These are phyloP conservation scores for Nemotelus pantherinus DNA, from an alignment of 2,888 invertebrate genomes.

Conservation along the genomic window DNA sequence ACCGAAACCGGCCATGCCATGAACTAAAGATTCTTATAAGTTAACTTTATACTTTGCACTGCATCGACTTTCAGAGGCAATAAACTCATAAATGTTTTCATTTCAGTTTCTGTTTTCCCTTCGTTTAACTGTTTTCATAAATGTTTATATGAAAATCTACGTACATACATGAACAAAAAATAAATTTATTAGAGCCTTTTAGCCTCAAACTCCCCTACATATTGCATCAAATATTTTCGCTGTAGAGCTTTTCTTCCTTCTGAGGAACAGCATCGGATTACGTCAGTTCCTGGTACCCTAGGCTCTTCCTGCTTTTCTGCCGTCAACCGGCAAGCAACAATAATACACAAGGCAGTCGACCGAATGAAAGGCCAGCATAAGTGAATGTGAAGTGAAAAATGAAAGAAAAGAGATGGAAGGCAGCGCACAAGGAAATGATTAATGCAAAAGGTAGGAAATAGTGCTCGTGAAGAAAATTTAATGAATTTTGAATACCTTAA, in stretches of 20 bases:
- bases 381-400: background rate
- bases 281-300: background rate
- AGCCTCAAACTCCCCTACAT: no score
- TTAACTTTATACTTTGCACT: no score
- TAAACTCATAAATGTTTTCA: no score
- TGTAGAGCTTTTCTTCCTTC: background rate
- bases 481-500: slow-evolving; percentile 40
- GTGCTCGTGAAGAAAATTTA: slow-evolving; percentile 36
- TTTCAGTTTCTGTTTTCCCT: no score
- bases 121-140: no score
- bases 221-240: background rate
- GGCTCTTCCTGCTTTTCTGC: slow-evolving; percentile 16
- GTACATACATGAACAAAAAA: no score
- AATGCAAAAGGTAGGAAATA: slow-evolving; percentile 33
- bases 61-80: no score
- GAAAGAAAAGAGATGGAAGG: background rate
- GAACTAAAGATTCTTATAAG: no score
- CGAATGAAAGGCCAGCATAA: background rate
- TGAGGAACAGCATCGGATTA: slow-evolving; percentile 17
- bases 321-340: background rate
- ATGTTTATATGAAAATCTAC: no score
- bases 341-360: no score
- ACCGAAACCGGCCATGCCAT: no score
- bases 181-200: no score
- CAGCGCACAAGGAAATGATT: slow-evolving; percentile 4